Evolutionary conservation across 2,888 invertebrate genomes (phyloP).

Genomic region (Aphidius colemani): DNA sequence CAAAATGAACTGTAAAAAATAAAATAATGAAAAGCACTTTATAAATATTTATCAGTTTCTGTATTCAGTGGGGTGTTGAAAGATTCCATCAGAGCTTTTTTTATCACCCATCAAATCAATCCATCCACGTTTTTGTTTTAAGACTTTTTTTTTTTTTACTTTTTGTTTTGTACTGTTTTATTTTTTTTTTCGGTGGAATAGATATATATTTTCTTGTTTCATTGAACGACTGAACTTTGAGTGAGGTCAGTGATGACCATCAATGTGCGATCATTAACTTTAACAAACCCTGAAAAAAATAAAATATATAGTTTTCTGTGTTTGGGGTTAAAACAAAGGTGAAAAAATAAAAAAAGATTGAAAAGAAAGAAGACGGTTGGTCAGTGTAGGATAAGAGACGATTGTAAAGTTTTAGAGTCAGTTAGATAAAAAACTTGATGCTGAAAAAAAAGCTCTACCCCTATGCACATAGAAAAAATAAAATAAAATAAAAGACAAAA

Average conservation of each 20-base stretch:
- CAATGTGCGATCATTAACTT: too few species aligned
- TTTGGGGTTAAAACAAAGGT: too few species aligned
- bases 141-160: too few species aligned
- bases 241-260: too few species aligned
- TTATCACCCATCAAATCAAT: conserved; percentile 11
- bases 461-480: not conserved
- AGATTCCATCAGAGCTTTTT: conserved; percentile 9
- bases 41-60: conserved; percentile 15
- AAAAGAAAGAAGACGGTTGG: not conserved
- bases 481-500: not conserved
- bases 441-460: not conserved
- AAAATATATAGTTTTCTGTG: too few species aligned
- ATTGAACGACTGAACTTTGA: too few species aligned
- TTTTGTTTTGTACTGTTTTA: too few species aligned
- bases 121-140: not conserved
- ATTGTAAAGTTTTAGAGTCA: conserved; percentile 14
- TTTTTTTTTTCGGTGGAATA: too few species aligned
- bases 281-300: too few species aligned
- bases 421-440: not conserved
- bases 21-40: conserved; percentile 13
- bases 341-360: not conserved
- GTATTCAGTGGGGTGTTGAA: conserved; percentile 3
- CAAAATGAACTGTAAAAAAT: conserved; percentile 8
- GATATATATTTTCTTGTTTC: too few species aligned
- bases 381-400: conserved; percentile 14